Conservation (phyloP, 2,797 vertebrate genomes). For the Leptodactylus fallax region DNA sequence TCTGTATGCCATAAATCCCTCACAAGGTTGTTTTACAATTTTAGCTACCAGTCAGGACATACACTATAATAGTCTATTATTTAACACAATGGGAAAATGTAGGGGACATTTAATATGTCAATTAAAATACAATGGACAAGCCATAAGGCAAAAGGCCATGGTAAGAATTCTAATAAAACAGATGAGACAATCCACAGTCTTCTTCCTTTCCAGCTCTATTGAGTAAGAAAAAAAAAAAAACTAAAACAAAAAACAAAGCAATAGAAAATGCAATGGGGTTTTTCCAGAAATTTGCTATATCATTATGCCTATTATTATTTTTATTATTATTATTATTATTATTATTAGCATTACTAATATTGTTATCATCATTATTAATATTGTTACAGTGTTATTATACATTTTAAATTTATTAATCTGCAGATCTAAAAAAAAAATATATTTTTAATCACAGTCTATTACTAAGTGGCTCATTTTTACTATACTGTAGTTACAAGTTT, state of each 20-base stretch:
- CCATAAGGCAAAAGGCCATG: slow-evolving; percentile 46
- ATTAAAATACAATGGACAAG: slow-evolving; percentile 44
- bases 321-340: too few species aligned
- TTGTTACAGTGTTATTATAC: too few species aligned
- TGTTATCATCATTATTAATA: too few species aligned
- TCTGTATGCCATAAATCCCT: slow-evolving; percentile 26
- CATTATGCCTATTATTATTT: background rate
- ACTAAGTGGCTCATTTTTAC: too few species aligned
- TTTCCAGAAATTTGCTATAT: background rate
- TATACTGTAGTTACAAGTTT: too few species aligned
- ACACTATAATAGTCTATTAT: slow-evolving; percentile 53
- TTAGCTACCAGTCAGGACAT: slow-evolving; percentile 18
- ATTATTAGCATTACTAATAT: too few species aligned
- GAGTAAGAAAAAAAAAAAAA: background rate
- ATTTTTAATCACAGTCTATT: too few species aligned
- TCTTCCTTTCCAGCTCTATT: background rate
- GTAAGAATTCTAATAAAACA: slow-evolving; percentile 52
- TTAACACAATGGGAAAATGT: slow-evolving; percentile 44
- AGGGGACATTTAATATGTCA: slow-evolving; percentile 45
- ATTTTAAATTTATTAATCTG: too few species aligned
- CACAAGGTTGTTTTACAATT: slow-evolving; percentile 27
- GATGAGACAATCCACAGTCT: slow-evolving; percentile 23
- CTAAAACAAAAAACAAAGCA: background rate
- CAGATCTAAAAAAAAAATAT: too few species aligned
- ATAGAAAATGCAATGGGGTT: background rate